Evolutionary conservation across 2,888 invertebrate genomes (phyloP).

Genomic region (Scrobipalpa atriplicella): DNA sequence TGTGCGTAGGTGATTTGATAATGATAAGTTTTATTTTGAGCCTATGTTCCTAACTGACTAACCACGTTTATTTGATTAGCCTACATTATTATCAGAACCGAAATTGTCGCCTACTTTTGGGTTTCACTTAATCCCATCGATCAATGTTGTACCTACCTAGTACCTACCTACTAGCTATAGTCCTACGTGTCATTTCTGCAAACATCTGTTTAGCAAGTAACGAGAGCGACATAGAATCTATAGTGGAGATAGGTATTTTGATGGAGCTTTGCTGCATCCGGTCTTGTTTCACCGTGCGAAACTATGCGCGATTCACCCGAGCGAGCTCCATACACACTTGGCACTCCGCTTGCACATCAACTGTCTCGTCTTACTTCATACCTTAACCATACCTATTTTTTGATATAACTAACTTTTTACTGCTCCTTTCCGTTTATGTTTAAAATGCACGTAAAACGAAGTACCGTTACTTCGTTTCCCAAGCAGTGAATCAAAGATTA

Average conservation of each 20-base stretch:
- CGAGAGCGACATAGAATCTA: background rate
- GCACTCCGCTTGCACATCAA: conserved; percentile 14
- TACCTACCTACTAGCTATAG: too few species aligned
- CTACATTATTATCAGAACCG: too few species aligned
- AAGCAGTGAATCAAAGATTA: conserved; percentile 20
- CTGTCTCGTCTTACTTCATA: conserved; percentile 15
- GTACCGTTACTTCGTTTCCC: conserved; percentile 7
- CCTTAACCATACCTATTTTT: background rate
- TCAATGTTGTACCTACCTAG: background rate
- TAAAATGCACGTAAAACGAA: conserved; percentile 1
- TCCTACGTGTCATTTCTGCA: background rate
- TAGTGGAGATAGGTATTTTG: conserved; percentile 34
- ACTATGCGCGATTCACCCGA: conserved; percentile 56
- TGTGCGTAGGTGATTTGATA: too few species aligned
- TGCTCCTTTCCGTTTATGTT: background rate
- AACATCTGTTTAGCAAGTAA: conserved; percentile 1
- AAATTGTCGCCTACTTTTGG: background rate
- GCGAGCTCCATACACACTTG: conserved; percentile 22
- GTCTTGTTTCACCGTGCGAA: conserved; percentile 72
- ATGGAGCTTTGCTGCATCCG: conserved; percentile 46
- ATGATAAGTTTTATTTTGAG: too few species aligned
- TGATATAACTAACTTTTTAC: background rate
- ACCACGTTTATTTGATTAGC: too few species aligned
- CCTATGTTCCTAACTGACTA: too few species aligned
- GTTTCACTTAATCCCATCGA: background rate